Evolutionary conservation across 2,888 invertebrate genomes (phyloP), one percentile per base, ranked within the genome.

Genomic region (Crocallis elinguaria): DNA sequence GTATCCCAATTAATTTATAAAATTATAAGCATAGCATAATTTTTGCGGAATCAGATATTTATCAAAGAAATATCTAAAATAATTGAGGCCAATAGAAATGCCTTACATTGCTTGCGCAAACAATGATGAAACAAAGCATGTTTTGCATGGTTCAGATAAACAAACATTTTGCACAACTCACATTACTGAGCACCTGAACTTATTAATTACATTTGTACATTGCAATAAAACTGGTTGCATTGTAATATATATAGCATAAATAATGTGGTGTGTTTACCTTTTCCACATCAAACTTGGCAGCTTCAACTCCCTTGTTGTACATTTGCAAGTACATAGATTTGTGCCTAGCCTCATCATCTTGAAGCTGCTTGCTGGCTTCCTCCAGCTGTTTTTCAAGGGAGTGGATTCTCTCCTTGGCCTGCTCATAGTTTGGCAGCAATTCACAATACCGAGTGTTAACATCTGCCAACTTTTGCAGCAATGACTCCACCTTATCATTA

Each of bases 281-380:
- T 73, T 95, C 94, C 67, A 94, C 92, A 73, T 95, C 94, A 79
- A 94, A 92, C 71, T 93, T 93, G 42, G 95, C 96, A n/a, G 96
- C 95, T 77, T 96, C 95, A 71, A 95, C 94, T 21, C 96, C 96
- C 86, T 96, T 95, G 71, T 94, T 94, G 84, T 95, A 96, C 95
- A 96, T 95, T 82, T 96, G 94, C 77, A 96, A 90, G 84, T 96
- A 96, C 88, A 95, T 93, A 70, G 95, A 93, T 70, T 95, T 95
- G 71, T 96, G 95, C 63, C 94, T 93, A 65, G 92, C 93, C 67
- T 96, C 96, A 59, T 95, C 95, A 42, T 95, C 95, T 54, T 93
- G 90, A 21, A 96, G 83, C 69, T 94, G 94, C 49, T 92, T 92
- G 73, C 94, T 94, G 42, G 94, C 93, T 54, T 94, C 94, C 69